Evolutionary conservation across 37 sponge, comb jelly and placozoan genomes (phyloP).

Genomic region (Axinella damicornis): DNA sequence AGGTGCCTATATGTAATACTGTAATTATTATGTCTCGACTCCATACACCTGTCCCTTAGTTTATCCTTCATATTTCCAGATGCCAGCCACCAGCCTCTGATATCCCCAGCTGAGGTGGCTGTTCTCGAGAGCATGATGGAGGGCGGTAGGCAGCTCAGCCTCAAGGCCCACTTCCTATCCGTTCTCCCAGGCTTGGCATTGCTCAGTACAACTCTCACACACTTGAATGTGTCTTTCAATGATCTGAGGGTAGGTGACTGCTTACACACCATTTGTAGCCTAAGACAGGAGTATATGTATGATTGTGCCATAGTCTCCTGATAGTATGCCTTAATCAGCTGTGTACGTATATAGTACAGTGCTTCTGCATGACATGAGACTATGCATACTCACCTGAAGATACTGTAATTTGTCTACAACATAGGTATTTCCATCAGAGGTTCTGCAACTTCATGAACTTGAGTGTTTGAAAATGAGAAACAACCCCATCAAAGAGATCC

Average conservation of each 20-base stretch:
- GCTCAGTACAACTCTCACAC: slow-evolving; percentile 76
- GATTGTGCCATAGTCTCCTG: too few species aligned
- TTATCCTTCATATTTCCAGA: slow-evolving; percentile 11
- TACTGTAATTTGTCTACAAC: too few species aligned
- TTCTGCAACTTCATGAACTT: slow-evolving; percentile 65
- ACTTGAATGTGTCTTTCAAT: slow-evolving; percentile 95
- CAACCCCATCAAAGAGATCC: slow-evolving; percentile 88
- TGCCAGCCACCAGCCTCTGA: slow-evolving; percentile 55
- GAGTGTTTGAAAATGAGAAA: slow-evolving; percentile 82
- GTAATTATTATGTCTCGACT: too few species aligned
- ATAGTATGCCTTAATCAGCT: too few species aligned
- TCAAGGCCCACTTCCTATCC: slow-evolving; percentile 92
- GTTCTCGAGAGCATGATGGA: slow-evolving; percentile 79
- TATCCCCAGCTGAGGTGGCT: slow-evolving; percentile 83
- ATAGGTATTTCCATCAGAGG: slow-evolving; percentile 78
- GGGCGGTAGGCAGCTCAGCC: slow-evolving; percentile 76
- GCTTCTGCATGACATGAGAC: too few species aligned
- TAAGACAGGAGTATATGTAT: too few species aligned
- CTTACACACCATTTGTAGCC: too few species aligned
- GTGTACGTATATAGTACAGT: too few species aligned
- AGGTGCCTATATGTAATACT: too few species aligned
- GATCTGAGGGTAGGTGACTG: slow-evolving; percentile 58
- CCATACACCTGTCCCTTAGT: too few species aligned
- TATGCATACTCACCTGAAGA: too few species aligned
- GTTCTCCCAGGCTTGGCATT: slow-evolving; percentile 78